phyloP scores from a whole-genome alignment of 2,113 vertebrate species.

The Ochotona princeps region DNA sequence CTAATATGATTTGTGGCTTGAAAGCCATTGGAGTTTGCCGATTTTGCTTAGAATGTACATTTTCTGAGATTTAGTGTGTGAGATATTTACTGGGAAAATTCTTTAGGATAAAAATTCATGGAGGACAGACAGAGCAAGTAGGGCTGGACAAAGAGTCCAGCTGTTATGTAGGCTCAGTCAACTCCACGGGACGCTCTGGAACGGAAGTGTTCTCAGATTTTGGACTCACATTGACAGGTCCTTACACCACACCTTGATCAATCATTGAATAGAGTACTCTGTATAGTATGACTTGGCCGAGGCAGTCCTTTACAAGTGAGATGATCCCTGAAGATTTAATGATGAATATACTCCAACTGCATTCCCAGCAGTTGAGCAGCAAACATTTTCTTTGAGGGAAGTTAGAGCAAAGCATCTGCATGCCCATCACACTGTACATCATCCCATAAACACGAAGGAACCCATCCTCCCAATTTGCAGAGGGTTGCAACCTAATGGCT shows the following conservation, averaged over 20 bases:
- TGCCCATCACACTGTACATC: no score
- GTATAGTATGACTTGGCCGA: background rate
- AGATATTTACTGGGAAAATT: background rate
- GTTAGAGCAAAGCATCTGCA: background rate
- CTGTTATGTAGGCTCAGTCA: background rate
- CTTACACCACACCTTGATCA: background rate
- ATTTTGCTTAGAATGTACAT: background rate
- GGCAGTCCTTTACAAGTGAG: background rate
- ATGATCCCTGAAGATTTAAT: background rate
- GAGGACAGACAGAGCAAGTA: background rate
- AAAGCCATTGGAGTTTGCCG: background rate
- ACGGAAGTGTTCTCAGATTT: background rate
- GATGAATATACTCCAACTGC: background rate
- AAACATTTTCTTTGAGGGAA: background rate
- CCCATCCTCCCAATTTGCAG: background rate
- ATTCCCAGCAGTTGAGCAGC: background rate
- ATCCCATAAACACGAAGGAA: background rate
- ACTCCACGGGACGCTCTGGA: background rate
- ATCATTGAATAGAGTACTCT: accelerated
- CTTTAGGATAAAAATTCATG: background rate
- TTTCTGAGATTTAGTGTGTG: background rate
- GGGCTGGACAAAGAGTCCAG: background rate
- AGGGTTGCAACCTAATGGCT: background rate
- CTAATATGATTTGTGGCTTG: background rate
- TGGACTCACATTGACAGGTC: background rate